These are phyloP conservation scores for Chironomus tepperi DNA, from an alignment of 1,140 invertebrate species.

Conservation along the genomic window DNA sequence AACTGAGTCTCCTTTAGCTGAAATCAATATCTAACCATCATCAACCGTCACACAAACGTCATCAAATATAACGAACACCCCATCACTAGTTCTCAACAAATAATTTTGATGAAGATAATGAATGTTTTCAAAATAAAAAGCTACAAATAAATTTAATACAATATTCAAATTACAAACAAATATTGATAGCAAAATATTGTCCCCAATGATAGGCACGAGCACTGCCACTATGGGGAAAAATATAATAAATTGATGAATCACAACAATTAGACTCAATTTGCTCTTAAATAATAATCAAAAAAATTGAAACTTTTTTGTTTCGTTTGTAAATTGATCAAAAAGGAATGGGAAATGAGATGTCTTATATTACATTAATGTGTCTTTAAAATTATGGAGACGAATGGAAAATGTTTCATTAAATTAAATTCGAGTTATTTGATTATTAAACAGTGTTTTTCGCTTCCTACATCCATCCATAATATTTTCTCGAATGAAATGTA, in stretches of 20 bases:
- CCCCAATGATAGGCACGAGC: too few relatives aligned
- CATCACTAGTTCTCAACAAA: too few relatives aligned
- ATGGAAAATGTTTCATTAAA: constrained; percentile 16
- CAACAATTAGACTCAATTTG: constrained; percentile 21
- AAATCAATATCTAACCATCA: too few relatives aligned
- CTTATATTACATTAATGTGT: not conserved
- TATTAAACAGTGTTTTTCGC: constrained; percentile 1
- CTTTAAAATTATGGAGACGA: not conserved
- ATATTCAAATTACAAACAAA: too few relatives aligned
- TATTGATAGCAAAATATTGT: too few relatives aligned
- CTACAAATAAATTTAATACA: too few relatives aligned
- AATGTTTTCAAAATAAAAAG: too few relatives aligned
- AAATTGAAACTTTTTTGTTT: not conserved
- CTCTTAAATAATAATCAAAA: not conserved
- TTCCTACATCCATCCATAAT: not conserved
- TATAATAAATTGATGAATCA: not conserved
- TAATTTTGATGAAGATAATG: too few relatives aligned
- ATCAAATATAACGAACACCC: too few relatives aligned
- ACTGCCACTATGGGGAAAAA: too few relatives aligned
- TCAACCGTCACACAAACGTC: too few relatives aligned
- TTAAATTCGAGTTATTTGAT: constrained; percentile 22
- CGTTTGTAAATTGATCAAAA: constrained; percentile 1
- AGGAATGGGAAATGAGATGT: not conserved
- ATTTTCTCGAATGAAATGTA: not conserved
- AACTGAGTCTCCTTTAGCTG: too few relatives aligned